phyloP scores from a whole-genome alignment of 2,888 invertebrate genomes.

The Lithosia quadra region DNA sequence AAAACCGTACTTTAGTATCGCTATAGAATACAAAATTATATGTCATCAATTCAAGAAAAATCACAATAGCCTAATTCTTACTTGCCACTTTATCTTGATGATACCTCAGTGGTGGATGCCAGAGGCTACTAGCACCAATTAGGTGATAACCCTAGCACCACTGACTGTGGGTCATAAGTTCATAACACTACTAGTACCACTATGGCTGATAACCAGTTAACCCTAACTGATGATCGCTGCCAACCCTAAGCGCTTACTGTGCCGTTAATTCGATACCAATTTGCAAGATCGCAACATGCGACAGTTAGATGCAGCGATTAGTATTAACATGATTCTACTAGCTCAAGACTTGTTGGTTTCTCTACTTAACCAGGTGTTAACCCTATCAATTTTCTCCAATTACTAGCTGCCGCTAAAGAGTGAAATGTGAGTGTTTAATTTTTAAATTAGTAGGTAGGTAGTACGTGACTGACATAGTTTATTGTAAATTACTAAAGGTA shows the following conservation, averaged over 20 bases:
- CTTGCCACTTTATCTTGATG: no score
- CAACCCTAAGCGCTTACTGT: conserved; percentile 25
- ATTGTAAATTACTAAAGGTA: not conserved
- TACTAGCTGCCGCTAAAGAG: not conserved
- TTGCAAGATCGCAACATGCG: conserved; percentile 55
- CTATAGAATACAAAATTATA: no score
- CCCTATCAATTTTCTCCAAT: conserved; percentile 1
- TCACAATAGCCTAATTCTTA: no score
- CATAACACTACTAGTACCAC: no score
- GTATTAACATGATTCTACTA: conserved; percentile 27
- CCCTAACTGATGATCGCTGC: not conserved
- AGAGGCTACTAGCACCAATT: no score
- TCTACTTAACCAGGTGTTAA: conserved; percentile 15
- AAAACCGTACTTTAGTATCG: no score
- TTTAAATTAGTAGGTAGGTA: not conserved
- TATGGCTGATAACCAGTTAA: not conserved
- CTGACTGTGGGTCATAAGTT: no score
- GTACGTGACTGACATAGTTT: no score
- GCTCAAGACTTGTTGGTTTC: conserved; percentile 11
- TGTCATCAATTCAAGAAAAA: no score
- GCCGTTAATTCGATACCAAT: conserved; percentile 57
- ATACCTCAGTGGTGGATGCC: no score
- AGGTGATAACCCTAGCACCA: no score
- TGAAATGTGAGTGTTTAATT: not conserved
- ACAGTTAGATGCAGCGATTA: conserved; percentile 36